Conservation (phyloP, 2,113 vertebrate species). For the Eupsittula cactorum region DNA sequence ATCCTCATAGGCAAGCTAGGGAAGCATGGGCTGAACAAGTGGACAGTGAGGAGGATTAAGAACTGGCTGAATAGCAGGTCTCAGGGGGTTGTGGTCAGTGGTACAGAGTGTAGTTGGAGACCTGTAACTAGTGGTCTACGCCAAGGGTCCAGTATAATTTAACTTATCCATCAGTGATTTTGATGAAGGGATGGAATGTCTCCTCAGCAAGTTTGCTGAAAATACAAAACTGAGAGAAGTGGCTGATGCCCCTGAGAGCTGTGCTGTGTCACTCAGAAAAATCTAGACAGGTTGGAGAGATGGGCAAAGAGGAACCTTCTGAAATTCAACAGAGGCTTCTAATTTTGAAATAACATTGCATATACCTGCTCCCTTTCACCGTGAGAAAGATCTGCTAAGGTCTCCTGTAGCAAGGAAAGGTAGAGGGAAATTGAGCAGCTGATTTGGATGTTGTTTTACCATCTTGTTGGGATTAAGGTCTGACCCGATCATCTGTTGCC, state of each 20-base stretch:
- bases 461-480: neutral
- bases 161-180: neutral
- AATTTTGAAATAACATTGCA: neutral
- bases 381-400: neutral
- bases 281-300: neutral
- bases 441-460: neutral
- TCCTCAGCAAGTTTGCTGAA: neutral
- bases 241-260: neutral
- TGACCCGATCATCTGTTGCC: neutral
- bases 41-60: neutral
- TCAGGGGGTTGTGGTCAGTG: neutral
- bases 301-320: neutral
- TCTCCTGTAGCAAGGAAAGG: neutral
- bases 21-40: neutral
- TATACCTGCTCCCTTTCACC: accelerated
- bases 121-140: neutral
- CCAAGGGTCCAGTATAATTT: neutral
- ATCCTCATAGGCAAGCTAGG: neutral
- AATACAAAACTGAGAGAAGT: neutral
- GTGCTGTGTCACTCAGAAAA: neutral
- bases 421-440: accelerated
- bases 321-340: neutral
- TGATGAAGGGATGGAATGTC: neutral
- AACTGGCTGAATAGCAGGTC: neutral
- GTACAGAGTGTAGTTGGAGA: neutral